Percentiles rank a stretch among this genome's conserved stretches.
Evolutionary conservation across 2,888 invertebrate species (phyloP).

Genomic region (Seladonia tumulorum): DNA sequence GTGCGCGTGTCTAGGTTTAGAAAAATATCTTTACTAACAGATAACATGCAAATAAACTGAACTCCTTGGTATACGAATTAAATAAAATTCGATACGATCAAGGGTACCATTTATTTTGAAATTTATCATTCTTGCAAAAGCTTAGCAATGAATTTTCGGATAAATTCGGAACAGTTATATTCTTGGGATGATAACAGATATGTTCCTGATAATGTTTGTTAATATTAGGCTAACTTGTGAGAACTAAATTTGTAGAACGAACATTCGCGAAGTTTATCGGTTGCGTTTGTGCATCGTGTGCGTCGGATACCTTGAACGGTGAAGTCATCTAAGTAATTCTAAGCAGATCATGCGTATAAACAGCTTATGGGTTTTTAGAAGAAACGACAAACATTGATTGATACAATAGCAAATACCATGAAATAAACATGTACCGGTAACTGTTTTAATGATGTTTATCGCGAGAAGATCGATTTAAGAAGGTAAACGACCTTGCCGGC

Average conservation of each 20-base stretch:
- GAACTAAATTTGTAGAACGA: neutral
- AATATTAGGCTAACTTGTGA: too few relatives aligned
- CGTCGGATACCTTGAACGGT: neutral
- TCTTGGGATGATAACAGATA: too few relatives aligned
- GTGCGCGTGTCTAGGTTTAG: too few relatives aligned
- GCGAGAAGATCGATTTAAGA: neutral
- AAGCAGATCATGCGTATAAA: neutral
- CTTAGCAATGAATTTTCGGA: too few relatives aligned
- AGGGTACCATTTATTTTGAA: too few relatives aligned
- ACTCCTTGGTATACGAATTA: too few relatives aligned
- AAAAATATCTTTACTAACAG: too few relatives aligned
- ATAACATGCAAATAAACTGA: too few relatives aligned
- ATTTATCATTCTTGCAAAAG: too few relatives aligned
- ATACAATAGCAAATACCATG: neutral
- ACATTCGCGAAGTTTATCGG: neutral
- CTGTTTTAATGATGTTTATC: neutral
- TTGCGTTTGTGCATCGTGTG: neutral
- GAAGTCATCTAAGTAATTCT: constrained; percentile 3
- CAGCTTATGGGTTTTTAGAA: neutral
- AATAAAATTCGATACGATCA: too few relatives aligned
- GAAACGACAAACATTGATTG: neutral
- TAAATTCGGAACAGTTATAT: too few relatives aligned
- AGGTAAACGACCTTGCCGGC: neutral
- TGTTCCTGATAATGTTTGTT: too few relatives aligned
- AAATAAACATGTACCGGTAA: neutral